Conservation (phyloP, 1,140 invertebrate genomes). For the Sminthurinus signatus region DNA sequence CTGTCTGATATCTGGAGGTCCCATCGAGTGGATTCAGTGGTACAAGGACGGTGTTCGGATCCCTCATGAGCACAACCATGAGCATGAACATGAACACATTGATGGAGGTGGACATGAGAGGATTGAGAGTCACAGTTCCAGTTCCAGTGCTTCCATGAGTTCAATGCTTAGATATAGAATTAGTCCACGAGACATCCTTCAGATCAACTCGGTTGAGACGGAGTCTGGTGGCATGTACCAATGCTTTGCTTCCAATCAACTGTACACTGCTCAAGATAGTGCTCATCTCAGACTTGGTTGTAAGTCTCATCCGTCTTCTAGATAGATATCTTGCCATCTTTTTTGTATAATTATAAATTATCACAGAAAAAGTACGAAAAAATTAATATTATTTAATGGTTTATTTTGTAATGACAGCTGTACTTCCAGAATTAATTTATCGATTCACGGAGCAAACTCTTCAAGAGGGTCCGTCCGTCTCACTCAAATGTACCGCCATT, state of each 20-base stretch:
- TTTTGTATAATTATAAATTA: not conserved
- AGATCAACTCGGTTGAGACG: constrained; percentile 62
- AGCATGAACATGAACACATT: no score
- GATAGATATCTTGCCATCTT: no score
- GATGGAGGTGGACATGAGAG: no score
- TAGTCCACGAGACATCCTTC: constrained; percentile 46
- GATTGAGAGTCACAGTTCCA: no score
- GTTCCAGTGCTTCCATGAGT: constrained; percentile 10
- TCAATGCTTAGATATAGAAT: constrained; percentile 28
- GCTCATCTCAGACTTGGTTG: constrained; percentile 76
- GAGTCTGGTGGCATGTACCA: constrained; percentile 83
- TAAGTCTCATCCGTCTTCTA: no score
- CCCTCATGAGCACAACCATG: not conserved
- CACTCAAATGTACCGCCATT: constrained; percentile 81
- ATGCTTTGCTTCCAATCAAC: constrained; percentile 77
- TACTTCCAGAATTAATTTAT: constrained; percentile 74
- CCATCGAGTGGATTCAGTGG: constrained; percentile 73
- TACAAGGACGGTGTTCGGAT: constrained; percentile 62
- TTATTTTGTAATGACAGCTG: constrained; percentile 54
- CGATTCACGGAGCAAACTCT: constrained; percentile 85
- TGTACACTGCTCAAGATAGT: constrained; percentile 74
- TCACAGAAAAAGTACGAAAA: not conserved
- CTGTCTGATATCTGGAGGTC: constrained; percentile 78
- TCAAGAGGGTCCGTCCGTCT: constrained; percentile 77
- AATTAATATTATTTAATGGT: not conserved